Evolutionary conservation across 2,888 invertebrate species (phyloP), one percentile per base, ranked within the genome.

Genomic region (Tinea semifulvella): DNA sequence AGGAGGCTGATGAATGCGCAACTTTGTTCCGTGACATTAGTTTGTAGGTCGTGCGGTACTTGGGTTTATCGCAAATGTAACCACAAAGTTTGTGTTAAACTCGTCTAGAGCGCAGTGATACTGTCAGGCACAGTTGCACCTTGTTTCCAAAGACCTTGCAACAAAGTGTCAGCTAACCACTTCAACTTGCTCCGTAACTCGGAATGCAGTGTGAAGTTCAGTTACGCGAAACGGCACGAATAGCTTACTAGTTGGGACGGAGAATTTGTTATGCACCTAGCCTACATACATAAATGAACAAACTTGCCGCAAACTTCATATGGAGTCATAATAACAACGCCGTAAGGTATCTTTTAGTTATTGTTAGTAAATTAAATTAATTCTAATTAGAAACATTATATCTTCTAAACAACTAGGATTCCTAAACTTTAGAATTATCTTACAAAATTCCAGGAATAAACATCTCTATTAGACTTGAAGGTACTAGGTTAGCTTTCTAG

Each of bases 81-180:
- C 52, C 52, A 53, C 54, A 50, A 63, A 61, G 58, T 61, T 40
- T 59, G 49, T 48, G 51, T 19, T 22, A 40, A 40, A 40, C 40
- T 40, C 40, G 40, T 40, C 40, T 40, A 31, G 19, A 27, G 20
- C 31, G 35, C 13, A 52, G 56, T 55, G 60, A 58, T 59, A 57
- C 57, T 58, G 63, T 62, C 61, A 55, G 50, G 47, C 49, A 49
- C 59, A 59, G 53, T 56, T 57, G 64, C 63, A 69, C 68, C 71
- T 63, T 54, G 56, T 55, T 53, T 52, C 56, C 53, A 27, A 61
- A 61, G 64, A 65, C 67, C 71, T 64, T 61, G 65, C 64, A 67
- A 67, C 69, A 65, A 69, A 68, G 63, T 71, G 63, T 67, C 69
- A 68, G 16, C 44, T 44, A 31, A 35, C 63, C 63, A 60, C 61